Conservation (phyloP, 1,140 invertebrate genomes). For the Carposina sasakii region DNA sequence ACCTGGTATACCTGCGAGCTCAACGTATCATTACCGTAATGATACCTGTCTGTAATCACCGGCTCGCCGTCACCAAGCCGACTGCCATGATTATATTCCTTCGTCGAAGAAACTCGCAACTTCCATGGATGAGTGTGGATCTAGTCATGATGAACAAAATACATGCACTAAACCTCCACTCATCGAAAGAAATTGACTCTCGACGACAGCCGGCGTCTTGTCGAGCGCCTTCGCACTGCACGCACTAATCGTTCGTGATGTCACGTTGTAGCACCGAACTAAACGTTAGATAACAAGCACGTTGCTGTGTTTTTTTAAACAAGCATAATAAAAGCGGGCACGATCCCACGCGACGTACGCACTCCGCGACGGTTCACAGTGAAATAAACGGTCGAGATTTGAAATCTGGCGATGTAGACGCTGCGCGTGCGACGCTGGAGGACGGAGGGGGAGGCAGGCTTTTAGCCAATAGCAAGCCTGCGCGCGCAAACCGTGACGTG, state of each 20-base stretch:
- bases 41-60: slow-evolving; percentile 48
- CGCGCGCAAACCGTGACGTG: slow-evolving; percentile 56
- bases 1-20: slow-evolving; percentile 23
- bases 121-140: slow-evolving; percentile 75
- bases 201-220: slow-evolving; percentile 28
- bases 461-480: slow-evolving; percentile 41
- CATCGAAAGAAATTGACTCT: slow-evolving; percentile 72
- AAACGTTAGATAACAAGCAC: slow-evolving; percentile 52
- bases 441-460: slow-evolving; percentile 21
- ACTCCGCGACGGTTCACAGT: slow-evolving; percentile 46
- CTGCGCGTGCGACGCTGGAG: slow-evolving; percentile 50
- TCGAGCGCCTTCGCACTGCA: slow-evolving; percentile 44
- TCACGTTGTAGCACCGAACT: slow-evolving; percentile 59
- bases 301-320: slow-evolving; percentile 59
- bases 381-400: slow-evolving; percentile 72
- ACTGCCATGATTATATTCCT: slow-evolving; percentile 23
- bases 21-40: slow-evolving; percentile 63
- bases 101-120: slow-evolving; percentile 56
- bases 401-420: slow-evolving; percentile 65
- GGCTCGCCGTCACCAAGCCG: slow-evolving; percentile 18
- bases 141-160: slow-evolving; percentile 69
- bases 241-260: slow-evolving; percentile 60
- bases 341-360: slow-evolving; percentile 31
- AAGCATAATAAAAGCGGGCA: slow-evolving; percentile 28
- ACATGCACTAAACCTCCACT: slow-evolving; percentile 74